These are phyloP conservation scores for Sinocyclocheilus anshuiensis DNA, from an alignment of 2,113 vertebrate species.

Conservation along the genomic window DNA sequence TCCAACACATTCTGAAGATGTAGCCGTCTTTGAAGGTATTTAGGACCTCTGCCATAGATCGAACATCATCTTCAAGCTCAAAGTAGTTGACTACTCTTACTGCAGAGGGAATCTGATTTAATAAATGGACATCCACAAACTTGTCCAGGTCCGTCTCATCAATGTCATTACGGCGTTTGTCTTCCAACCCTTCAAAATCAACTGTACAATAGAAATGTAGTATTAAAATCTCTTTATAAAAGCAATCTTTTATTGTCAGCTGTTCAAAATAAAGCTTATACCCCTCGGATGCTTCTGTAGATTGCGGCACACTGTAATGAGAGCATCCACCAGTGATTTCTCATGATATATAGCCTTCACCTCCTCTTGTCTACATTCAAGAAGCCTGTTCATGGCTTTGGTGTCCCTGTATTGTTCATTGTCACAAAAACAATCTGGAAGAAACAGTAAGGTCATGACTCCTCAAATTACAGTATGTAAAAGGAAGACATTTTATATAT, in stretches of 20 bases:
- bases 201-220: too few species aligned
- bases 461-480: background rate
- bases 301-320: slow-evolving; percentile 79
- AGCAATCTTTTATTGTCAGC: background rate
- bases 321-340: slow-evolving; percentile 68
- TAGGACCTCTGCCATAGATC: slow-evolving; percentile 65
- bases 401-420: slow-evolving; percentile 61
- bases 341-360: slow-evolving; percentile 69
- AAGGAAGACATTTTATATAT: background rate
- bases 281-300: slow-evolving; percentile 77
- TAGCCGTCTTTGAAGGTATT: slow-evolving; percentile 75
- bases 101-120: background rate
- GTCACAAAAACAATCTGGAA: slow-evolving; percentile 71
- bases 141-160: slow-evolving; percentile 53
- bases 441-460: background rate
- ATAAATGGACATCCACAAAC: slow-evolving; percentile 67
- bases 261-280: slow-evolving; percentile 57
- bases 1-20: slow-evolving; percentile 82
- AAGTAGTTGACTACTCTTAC: slow-evolving; percentile 69
- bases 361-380: slow-evolving; percentile 73
- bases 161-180: slow-evolving; percentile 68
- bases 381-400: slow-evolving; percentile 64
- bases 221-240: background rate
- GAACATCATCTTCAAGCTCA: slow-evolving; percentile 67
- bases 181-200: slow-evolving; percentile 62